These are phyloP conservation scores for Zaprionus africanus DNA, from an alignment of 1,140 invertebrate genomes.

Conservation along the genomic window DNA sequence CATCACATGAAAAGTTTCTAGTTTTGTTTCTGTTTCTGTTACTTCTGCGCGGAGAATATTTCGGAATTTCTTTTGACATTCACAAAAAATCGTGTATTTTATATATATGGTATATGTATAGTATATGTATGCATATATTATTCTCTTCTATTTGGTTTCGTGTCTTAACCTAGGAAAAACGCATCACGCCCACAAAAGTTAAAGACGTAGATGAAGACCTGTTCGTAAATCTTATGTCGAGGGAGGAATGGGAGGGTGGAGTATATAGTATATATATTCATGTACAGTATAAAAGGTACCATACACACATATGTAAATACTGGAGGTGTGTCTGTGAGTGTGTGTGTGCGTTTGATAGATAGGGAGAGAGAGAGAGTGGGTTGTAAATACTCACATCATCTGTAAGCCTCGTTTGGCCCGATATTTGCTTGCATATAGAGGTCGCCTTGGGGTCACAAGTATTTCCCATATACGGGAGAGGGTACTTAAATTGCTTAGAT, in stretches of 20 bases:
- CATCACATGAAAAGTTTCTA: conserved; percentile 77
- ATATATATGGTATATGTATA: not conserved
- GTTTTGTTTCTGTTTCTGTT: conserved; percentile 38
- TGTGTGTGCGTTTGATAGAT: not conserved
- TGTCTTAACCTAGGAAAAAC: conserved; percentile 67
- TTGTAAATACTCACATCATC: conserved; percentile 10
- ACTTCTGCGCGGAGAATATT: conserved; percentile 1
- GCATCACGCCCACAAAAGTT: conserved; percentile 75
- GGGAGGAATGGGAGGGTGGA: not conserved
- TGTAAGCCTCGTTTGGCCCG: not conserved
- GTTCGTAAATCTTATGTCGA: conserved; percentile 71
- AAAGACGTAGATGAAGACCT: conserved; percentile 79
- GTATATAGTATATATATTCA: not conserved
- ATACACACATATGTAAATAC: conserved; percentile 2
- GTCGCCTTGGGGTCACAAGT: not conserved
- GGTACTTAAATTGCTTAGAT: conserved; percentile 24
- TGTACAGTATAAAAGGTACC: conserved; percentile 19
- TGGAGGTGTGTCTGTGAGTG: not conserved
- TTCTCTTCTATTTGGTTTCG: conserved; percentile 44
- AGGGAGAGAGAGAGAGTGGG: not conserved
- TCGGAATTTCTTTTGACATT: conserved; percentile 20
- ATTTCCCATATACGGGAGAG: not conserved
- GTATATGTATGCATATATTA: conserved; percentile 1
- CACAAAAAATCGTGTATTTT: conserved; percentile 35
- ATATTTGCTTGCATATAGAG: conserved; percentile 6